A percentile compares a stretch with the other conserved stretches of the same genome.
These are phyloP conservation scores for Notarius quadriscutis DNA, from an alignment of 2,113 vertebrate species.

Conservation along the genomic window DNA sequence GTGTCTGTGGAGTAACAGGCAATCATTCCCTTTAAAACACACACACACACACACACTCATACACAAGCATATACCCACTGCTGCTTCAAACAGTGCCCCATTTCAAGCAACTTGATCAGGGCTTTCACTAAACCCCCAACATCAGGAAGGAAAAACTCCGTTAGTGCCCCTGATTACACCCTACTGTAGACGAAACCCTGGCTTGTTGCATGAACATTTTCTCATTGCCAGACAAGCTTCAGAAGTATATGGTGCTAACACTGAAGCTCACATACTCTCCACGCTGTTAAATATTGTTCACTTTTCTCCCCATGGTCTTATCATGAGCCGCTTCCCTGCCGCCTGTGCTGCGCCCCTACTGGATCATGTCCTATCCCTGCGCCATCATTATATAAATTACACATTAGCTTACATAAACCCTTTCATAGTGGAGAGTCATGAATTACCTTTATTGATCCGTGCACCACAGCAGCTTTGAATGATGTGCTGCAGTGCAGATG, in stretches of 20 bases:
- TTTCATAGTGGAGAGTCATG: conserved; percentile 57
- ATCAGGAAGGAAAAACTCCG: conserved; percentile 25
- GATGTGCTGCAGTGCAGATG: conserved; percentile 73
- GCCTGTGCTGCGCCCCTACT: conserved; percentile 13
- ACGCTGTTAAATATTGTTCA: not conserved
- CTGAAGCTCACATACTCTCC: not conserved
- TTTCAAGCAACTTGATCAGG: conserved; percentile 28
- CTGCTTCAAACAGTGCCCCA: conserved; percentile 33
- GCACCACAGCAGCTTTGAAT: conserved; percentile 59
- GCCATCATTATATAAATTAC: conserved; percentile 58
- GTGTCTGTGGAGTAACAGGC: conserved; percentile 57
- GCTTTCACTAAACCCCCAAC: conserved; percentile 22
- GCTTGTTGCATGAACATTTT: conserved; percentile 13
- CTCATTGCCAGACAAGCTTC: not conserved
- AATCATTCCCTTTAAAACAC: conserved; percentile 57
- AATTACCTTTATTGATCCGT: conserved; percentile 65
- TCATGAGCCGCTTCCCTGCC: conserved; percentile 5
- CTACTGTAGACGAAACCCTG: conserved; percentile 31
- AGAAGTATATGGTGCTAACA: conserved; percentile 1
- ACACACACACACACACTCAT: conserved; percentile 31
- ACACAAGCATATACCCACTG: conserved; percentile 47
- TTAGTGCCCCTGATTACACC: conserved; percentile 23
- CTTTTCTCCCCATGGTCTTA: conserved; percentile 32
- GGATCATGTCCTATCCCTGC: conserved; percentile 38
- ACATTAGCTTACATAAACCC: conserved; percentile 63